A percentile compares a stretch with the other conserved stretches of the same genome.
Evolutionary conservation across 2,888 invertebrate genomes (phyloP).

Genomic region (Aleiodes leptofemur): DNA sequence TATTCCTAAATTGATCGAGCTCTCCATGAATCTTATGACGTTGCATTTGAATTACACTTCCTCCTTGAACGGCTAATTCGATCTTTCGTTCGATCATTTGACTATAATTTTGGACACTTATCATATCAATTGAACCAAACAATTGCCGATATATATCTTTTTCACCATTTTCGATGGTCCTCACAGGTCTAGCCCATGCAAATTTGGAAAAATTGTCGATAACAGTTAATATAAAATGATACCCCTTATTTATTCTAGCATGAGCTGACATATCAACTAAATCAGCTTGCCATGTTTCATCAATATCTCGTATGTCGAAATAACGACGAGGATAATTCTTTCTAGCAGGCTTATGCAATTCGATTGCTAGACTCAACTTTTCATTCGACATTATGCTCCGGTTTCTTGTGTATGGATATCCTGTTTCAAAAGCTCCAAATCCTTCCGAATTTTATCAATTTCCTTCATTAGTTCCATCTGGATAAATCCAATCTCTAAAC

Average conservation of each 20-base stretch:
- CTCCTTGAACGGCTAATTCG: too few relatives aligned
- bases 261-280: conserved; percentile 66
- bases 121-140: too few relatives aligned
- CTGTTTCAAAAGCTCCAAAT: not conserved
- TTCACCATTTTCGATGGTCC: conserved; percentile 38
- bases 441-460: not conserved
- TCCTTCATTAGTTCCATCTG: not conserved
- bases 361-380: conserved; percentile 54
- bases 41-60: too few relatives aligned
- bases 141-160: too few relatives aligned
- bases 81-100: too few relatives aligned
- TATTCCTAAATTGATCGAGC: too few relatives aligned
- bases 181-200: conserved; percentile 68
- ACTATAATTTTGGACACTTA: too few relatives aligned
- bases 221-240: conserved; percentile 65
- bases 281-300: conserved; percentile 61
- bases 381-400: not conserved
- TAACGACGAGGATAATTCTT: conserved; percentile 62
- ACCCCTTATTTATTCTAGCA: conserved; percentile 47
- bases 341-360: conserved; percentile 70
- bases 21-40: too few relatives aligned
- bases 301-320: conserved; percentile 65
- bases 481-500: too few relatives aligned
- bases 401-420: too few relatives aligned
- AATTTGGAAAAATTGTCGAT: conserved; percentile 54